Evolutionary conservation across 2,797 vertebrate genomes (phyloP).

Genomic region (Notamacropus eugenii): DNA sequence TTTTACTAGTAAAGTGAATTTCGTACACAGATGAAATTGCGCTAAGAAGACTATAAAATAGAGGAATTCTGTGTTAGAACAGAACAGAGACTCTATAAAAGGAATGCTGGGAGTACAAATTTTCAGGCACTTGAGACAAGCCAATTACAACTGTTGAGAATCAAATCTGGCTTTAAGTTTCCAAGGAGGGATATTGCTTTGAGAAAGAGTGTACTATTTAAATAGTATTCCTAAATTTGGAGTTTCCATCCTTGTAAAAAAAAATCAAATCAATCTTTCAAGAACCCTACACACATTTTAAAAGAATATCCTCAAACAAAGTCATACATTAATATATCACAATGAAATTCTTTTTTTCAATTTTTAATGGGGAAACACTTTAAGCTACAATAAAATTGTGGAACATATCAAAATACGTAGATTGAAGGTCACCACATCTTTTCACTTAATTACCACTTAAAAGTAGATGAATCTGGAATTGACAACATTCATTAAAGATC

Average conservation of each 20-base stretch:
- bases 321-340: background rate
- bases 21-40: background rate
- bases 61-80: background rate
- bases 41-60: background rate
- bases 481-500: background rate
- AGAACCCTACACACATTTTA: background rate
- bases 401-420: background rate
- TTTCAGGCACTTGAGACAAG: background rate
- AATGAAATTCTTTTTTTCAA: background rate
- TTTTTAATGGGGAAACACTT: constrained; percentile 4
- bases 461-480: background rate
- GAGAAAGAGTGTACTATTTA: background rate
- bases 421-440: background rate
- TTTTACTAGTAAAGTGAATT: background rate
- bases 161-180: background rate
- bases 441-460: background rate
- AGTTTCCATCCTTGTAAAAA: background rate
- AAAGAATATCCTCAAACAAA: background rate
- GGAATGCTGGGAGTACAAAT: background rate
- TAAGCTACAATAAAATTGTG: background rate
- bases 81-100: background rate
- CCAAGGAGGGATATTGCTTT: background rate
- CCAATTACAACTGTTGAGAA: background rate
- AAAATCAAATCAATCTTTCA: background rate
- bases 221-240: background rate